Evolutionary conservation across 2,888 invertebrate genomes (phyloP).

Genomic region (Hypomecis atomaria): DNA sequence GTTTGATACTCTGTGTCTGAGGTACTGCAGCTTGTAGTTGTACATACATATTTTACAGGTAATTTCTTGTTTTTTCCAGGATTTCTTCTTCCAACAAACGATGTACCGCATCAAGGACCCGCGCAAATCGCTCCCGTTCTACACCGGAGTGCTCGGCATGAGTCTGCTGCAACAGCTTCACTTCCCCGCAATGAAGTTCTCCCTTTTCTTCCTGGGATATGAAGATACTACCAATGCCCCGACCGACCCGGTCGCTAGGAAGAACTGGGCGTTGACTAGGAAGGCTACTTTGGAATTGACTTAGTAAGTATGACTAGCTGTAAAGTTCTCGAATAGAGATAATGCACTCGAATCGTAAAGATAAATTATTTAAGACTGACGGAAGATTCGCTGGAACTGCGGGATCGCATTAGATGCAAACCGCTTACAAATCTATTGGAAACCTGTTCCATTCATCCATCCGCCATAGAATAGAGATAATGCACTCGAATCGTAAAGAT

Average conservation of each 20-base stretch:
- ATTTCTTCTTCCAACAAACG: slow-evolving; percentile 97
- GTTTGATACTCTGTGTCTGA: too few relatives aligned
- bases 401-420: too few relatives aligned
- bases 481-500: too few relatives aligned
- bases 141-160: slow-evolving; percentile 96
- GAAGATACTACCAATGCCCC: slow-evolving; percentile 91
- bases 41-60: background rate
- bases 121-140: slow-evolving; percentile 93
- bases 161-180: slow-evolving; percentile 93
- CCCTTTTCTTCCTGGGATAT: slow-evolving; percentile 92
- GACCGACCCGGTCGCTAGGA: slow-evolving; percentile 87
- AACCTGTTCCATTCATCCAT: too few relatives aligned
- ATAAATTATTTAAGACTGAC: too few relatives aligned
- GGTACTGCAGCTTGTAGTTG: too few relatives aligned
- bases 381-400: too few relatives aligned
- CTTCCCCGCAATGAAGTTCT: slow-evolving; percentile 95
- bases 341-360: too few relatives aligned
- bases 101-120: slow-evolving; percentile 99
- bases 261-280: slow-evolving; percentile 91
- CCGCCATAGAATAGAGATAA: too few relatives aligned
- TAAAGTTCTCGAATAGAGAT: too few relatives aligned
- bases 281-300: slow-evolving; percentile 96
- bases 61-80: slow-evolving; percentile 78
- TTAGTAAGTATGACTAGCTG: slow-evolving; percentile 94
- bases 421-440: too few relatives aligned